Evolutionary conservation across 2,113 vertebrate genomes (phyloP).

Genomic region (Crotalus horridus): DNA sequence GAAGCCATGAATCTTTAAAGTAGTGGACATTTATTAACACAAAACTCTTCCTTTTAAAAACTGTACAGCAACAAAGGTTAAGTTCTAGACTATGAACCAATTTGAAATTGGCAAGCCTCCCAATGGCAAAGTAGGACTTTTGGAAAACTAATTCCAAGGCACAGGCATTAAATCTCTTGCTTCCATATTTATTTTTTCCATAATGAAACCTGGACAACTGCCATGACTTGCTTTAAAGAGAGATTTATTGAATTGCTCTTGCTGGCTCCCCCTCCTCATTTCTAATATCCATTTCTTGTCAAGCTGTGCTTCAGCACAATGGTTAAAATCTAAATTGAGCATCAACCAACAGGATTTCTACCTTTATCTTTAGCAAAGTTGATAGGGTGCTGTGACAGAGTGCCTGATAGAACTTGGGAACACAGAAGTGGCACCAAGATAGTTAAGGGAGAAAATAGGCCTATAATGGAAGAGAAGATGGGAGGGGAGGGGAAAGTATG

Average conservation of each 20-base stretch:
- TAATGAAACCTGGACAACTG: not conserved
- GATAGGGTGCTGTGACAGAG: not conserved
- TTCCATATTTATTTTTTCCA: not conserved
- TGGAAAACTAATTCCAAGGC: constrained; percentile 6
- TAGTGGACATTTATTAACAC: constrained; percentile 2
- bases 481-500: not conserved
- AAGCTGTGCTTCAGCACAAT: not conserved
- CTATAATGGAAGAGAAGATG: not conserved
- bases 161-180: constrained; percentile 1
- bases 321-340: not conserved
- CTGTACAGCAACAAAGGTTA: constrained; percentile 1
- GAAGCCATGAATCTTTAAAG: constrained; percentile 13
- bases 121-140: not conserved
- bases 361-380: not conserved
- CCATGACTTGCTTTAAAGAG: not conserved
- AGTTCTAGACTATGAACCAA: not conserved
- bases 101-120: constrained; percentile 2
- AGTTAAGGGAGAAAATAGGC: not conserved
- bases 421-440: not conserved
- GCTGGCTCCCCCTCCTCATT: not conserved
- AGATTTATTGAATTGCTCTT: not conserved
- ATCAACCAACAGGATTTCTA: not conserved
- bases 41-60: not conserved
- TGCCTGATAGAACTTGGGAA: not conserved
- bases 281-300: not conserved